Evolutionary conservation across 2,888 invertebrate species (phyloP).

Genomic region (Tiphia femorata): DNA sequence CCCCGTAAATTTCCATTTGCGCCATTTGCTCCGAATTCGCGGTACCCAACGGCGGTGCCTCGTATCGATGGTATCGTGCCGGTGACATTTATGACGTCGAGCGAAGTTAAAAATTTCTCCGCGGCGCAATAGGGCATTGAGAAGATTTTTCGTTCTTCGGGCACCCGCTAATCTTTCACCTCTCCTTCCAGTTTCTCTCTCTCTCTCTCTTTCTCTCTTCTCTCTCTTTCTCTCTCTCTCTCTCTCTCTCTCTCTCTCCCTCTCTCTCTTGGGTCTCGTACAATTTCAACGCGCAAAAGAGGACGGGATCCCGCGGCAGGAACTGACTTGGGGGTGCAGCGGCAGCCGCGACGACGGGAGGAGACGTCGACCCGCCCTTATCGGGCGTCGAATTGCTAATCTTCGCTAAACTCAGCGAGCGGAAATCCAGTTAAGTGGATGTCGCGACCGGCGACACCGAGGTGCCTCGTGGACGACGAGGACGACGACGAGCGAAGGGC

Average conservation of each 20-base stretch:
- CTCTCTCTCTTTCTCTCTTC: not conserved
- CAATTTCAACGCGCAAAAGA: too few relatives aligned
- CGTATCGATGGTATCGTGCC: too few relatives aligned
- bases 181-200: not conserved
- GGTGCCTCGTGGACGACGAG: not conserved
- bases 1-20: slow-evolving; percentile 34
- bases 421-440: slow-evolving; percentile 50
- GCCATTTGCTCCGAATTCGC: slow-evolving; percentile 23
- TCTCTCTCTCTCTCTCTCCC: not conserved
- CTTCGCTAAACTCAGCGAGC: slow-evolving; percentile 46
- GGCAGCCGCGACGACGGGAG: not conserved
- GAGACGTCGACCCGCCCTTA: slow-evolving; percentile 25
- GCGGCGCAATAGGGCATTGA: too few relatives aligned
- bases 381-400: slow-evolving; percentile 48
- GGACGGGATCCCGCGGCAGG: too few relatives aligned
- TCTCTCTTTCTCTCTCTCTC: not conserved
- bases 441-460: slow-evolving; percentile 35
- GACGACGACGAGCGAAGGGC: not conserved
- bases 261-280: too few relatives aligned
- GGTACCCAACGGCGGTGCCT: slow-evolving; percentile 8
- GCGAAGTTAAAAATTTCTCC: too few relatives aligned
- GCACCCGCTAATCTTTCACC: too few relatives aligned
- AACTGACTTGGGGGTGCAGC: not conserved
- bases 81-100: too few relatives aligned
- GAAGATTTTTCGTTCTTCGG: too few relatives aligned